phyloP scores from a whole-genome alignment of 2,113 vertebrate species.

The Sylvilagus bachmani region DNA sequence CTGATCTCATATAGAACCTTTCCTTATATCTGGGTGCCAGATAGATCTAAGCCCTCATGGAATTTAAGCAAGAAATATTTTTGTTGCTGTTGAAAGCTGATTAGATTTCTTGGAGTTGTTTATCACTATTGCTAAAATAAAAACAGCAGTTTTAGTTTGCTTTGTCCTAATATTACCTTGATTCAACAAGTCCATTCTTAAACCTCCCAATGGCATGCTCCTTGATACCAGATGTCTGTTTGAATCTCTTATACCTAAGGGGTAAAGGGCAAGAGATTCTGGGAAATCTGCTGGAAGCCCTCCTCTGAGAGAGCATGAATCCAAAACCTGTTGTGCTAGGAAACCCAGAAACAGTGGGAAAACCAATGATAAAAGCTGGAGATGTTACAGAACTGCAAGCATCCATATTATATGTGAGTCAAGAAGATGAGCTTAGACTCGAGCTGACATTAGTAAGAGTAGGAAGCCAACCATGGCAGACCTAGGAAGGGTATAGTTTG shows the following conservation, averaged over 20 bases:
- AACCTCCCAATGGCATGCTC: not conserved
- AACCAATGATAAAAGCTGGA: not conserved
- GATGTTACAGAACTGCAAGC: not conserved
- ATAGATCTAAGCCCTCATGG: not conserved
- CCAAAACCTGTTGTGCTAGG: not conserved
- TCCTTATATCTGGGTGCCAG: not conserved
- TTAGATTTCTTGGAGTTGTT: not conserved
- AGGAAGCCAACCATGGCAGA: not conserved
- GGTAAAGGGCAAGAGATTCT: not conserved
- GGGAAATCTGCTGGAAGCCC: not conserved
- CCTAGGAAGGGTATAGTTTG: not conserved
- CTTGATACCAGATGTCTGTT: not conserved
- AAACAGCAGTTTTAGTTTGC: not conserved
- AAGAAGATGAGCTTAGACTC: not conserved
- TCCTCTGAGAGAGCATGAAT: not conserved
- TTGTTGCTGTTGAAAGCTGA: not conserved
- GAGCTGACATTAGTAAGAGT: not conserved
- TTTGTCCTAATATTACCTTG: not conserved
- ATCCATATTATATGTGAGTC: not conserved
- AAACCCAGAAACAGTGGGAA: not conserved
- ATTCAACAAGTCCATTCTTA: not conserved
- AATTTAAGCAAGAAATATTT: not conserved
- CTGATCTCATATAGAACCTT: not conserved
- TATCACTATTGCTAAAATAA: not conserved
- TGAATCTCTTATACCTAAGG: not conserved